These are phyloP conservation scores for Andrena haemorrhoa DNA, from an alignment of 2,888 invertebrate species.

Conservation along the genomic window DNA sequence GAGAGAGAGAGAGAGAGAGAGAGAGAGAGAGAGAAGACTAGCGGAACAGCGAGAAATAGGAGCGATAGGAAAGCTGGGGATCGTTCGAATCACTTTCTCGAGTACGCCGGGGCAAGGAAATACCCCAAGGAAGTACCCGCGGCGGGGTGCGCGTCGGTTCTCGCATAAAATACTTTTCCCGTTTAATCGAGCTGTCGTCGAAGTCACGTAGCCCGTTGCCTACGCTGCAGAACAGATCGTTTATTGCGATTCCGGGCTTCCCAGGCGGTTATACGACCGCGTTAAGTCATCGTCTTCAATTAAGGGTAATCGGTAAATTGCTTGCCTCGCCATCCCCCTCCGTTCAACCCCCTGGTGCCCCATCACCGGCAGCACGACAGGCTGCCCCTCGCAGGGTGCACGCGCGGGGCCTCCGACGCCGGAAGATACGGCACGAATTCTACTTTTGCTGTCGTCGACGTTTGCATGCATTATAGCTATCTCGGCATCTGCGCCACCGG, in stretches of 20 bases:
- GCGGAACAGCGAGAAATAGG: not conserved
- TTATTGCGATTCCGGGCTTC: conserved; percentile 71
- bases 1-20: not conserved
- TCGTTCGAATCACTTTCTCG: conserved; percentile 60
- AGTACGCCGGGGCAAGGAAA: conserved; percentile 13
- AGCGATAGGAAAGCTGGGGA: conserved; percentile 13
- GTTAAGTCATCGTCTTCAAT: conserved; percentile 82
- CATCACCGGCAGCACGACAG: not conserved
- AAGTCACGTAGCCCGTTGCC: conserved; percentile 67
- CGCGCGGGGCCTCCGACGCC: conserved; percentile 17
- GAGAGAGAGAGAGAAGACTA: conserved; percentile 8
- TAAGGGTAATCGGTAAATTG: conserved; percentile 83
- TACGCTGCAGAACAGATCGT: conserved; percentile 72
- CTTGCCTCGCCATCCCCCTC: conserved; percentile 48
- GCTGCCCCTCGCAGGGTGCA: not conserved
- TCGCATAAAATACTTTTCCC: conserved; percentile 61
- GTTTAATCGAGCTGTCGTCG: conserved; percentile 70
- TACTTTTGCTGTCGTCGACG: conserved; percentile 77
- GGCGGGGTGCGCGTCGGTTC: conserved; percentile 52
- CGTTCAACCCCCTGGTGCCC: not conserved
- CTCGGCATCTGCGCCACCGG: conserved; percentile 61
- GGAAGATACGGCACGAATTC: conserved; percentile 82
- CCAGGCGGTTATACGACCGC: conserved; percentile 71
- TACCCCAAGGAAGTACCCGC: conserved; percentile 41
- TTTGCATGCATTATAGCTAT: conserved; percentile 80